Evolutionary conservation across 2,797 vertebrate species (phyloP).

Genomic region (Xyrichtys novacula): DNA sequence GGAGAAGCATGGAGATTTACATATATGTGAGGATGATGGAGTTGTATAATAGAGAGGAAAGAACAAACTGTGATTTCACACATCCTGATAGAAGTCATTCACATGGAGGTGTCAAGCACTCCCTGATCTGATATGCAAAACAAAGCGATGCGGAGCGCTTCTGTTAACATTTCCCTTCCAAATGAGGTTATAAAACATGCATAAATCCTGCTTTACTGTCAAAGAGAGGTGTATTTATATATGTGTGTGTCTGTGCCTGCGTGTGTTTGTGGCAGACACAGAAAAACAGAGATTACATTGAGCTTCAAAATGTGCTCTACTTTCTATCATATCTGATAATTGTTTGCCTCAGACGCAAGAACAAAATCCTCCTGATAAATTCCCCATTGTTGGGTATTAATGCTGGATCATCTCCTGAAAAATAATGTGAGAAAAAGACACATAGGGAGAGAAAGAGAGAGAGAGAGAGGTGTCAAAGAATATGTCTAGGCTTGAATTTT

Average conservation of each 20-base stretch:
- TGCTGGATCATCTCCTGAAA: slow-evolving; percentile 79
- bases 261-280: slow-evolving; percentile 6
- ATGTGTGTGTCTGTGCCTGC: slow-evolving; percentile 1
- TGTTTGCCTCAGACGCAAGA: slow-evolving; percentile 68
- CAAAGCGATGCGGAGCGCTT: slow-evolving; percentile 25
- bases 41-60: slow-evolving; percentile 46
- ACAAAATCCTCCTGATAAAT: slow-evolving; percentile 64
- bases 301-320: slow-evolving; percentile 51
- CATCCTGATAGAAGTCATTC: slow-evolving; percentile 52
- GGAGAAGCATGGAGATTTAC: slow-evolving; percentile 26
- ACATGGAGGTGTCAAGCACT: slow-evolving; percentile 39
- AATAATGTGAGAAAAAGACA: slow-evolving; percentile 53
- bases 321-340: slow-evolving; percentile 68
- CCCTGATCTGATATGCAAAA: slow-evolving; percentile 43
- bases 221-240: neutral
- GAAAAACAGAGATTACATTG: slow-evolving; percentile 40
- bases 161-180: slow-evolving; percentile 49
- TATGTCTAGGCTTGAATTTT: slow-evolving; percentile 26
- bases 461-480: slow-evolving; percentile 7
- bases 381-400: slow-evolving; percentile 73
- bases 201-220: slow-evolving; percentile 26
- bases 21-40: slow-evolving; percentile 37
- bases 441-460: neutral
- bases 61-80: slow-evolving; percentile 54
- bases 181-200: slow-evolving; percentile 58